These are phyloP conservation scores for Lepidocyrtoides sp. DNA, from an alignment of 2,888 invertebrate species.

Conservation along the genomic window DNA sequence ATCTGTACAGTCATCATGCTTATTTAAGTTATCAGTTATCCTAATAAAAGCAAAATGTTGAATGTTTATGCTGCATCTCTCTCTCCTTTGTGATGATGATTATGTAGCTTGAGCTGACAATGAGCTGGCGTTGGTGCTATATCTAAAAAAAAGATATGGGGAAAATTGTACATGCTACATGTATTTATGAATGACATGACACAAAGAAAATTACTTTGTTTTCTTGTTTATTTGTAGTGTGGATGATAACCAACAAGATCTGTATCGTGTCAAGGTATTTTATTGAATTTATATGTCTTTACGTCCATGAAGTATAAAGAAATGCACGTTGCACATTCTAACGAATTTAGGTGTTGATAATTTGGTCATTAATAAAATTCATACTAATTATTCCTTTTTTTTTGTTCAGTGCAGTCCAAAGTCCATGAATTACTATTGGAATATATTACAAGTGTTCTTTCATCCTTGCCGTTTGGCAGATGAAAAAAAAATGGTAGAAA, in stretches of 20 bases:
- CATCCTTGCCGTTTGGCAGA: not conserved
- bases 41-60: constrained; percentile 13
- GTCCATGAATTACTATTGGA: not conserved
- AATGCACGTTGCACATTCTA: constrained; percentile 4
- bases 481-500: not conserved
- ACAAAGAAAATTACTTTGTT: constrained; percentile 51
- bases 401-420: not conserved
- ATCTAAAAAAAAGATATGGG: not conserved
- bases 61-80: not conserved
- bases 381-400: not conserved
- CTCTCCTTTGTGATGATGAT: no score
- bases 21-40: no score
- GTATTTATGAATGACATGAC: not conserved
- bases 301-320: constrained; percentile 48
- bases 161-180: constrained; percentile 37
- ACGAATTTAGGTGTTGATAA: constrained; percentile 34
- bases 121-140: constrained; percentile 1
- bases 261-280: constrained; percentile 69
- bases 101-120: constrained; percentile 1
- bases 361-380: constrained; percentile 20
- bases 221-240: not conserved
- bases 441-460: not conserved
- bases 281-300: constrained; percentile 44
- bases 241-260: not conserved
- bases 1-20: not conserved